Evolutionary conservation across 1,140 invertebrate species (phyloP).

Genomic region (Drosophila lacertosa): DNA sequence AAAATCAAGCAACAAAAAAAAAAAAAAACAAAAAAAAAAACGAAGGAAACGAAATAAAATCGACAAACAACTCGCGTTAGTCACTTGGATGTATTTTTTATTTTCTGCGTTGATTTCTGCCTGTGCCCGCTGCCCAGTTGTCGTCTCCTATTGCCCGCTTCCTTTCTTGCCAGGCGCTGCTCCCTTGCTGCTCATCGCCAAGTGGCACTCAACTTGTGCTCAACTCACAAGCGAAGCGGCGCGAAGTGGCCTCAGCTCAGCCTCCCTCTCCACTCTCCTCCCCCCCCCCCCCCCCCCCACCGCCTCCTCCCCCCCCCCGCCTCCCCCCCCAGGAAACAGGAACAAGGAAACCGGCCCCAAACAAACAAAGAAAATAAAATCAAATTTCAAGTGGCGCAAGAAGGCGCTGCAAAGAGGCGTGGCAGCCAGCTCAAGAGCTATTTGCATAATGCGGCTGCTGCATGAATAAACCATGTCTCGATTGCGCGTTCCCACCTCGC

Average conservation of each 20-base stretch:
- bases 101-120: not conserved
- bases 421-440: slow-evolving; percentile 48
- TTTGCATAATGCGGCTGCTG: slow-evolving; percentile 80
- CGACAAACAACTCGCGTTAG: slow-evolving; percentile 13
- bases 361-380: slow-evolving; percentile 57
- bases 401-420: slow-evolving; percentile 39
- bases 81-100: slow-evolving; percentile 27
- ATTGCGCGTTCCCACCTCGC: slow-evolving; percentile 32
- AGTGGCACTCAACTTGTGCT: slow-evolving; percentile 49
- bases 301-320: not conserved
- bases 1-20: not conserved
- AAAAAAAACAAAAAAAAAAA: not conserved
- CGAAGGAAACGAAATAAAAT: not conserved
- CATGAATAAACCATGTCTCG: slow-evolving; percentile 78
- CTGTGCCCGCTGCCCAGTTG: not conserved
- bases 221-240: slow-evolving; percentile 33
- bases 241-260: slow-evolving; percentile 25
- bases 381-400: slow-evolving; percentile 71
- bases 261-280: not conserved
- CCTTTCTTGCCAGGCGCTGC: not conserved
- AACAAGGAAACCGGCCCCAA: slow-evolving; percentile 1
- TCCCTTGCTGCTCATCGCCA: slow-evolving; percentile 5
- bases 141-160: not conserved
- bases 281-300: too few species aligned
- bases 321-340: slow-evolving; percentile 6